Base-by-base conservation (phyloP, 2,888 invertebrate genomes). In the Caradrina clavipalpis region DNA sequence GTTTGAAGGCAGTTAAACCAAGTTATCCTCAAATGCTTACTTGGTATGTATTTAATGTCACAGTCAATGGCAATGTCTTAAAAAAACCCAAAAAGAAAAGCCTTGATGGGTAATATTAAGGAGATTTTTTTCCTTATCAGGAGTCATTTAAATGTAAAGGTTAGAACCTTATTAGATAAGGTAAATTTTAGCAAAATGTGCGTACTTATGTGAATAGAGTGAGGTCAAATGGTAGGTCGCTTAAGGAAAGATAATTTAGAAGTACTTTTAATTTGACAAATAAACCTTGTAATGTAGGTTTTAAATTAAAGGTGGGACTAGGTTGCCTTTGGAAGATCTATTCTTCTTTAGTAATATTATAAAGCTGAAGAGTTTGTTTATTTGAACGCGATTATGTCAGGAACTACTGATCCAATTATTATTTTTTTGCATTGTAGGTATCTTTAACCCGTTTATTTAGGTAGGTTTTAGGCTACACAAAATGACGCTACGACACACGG, bases 101-200 rank as follows among this genome's bases (percentile, higher is more conserved):
- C 78, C 78, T 78, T 76, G 64, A n/a, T 6, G 10, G 13, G 42
- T 11, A 15, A 22, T 7, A 26, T 8, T 57, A 65, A 73, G 64
- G 75, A 65, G 54, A 76, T 54, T 22, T 7, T n/a, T 59, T 71
- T 70, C 22, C 47, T 54, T 62, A 47, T 0, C 42, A 42, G 17
- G 11, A 21, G 4, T 22, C 17, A 6, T 45, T 13, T 21, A 53
- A 53, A 64, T 55, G 45, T 39, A 49, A 60, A 75, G 55, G 55
- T 73, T 58, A 39, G 42, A 54, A 58, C 58, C 35, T 35, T 19
- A 19, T 42, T 1, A 13, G n/a, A n/a, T 3, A 45, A 42, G 17
- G 19, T 73, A 21, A n/a, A 39, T 22, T 60, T 75, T 68, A 21
- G 47, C 17, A 54, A 74, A 26, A 76, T 69, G 53, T 42, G 62